Conservation (phyloP, 2,888 invertebrate species). For the Luffia ferchaultella region DNA sequence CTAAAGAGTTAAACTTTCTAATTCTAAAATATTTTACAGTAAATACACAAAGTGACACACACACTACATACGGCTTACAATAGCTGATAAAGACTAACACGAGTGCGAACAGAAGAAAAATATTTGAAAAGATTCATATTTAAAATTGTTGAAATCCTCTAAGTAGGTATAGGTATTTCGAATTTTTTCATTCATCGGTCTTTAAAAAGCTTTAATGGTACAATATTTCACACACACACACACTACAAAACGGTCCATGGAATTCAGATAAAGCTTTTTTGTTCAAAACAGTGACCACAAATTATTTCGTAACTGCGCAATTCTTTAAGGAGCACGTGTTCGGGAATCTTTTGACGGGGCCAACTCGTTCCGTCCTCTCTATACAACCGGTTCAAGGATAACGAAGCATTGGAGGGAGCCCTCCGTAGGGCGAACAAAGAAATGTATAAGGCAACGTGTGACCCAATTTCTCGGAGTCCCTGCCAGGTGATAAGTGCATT, state of each 20-base stretch:
- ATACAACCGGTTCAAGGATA: neutral
- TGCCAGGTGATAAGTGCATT: conserved; percentile 56
- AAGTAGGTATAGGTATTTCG: too few species aligned
- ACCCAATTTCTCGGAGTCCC: conserved; percentile 38
- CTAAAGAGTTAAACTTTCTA: too few species aligned
- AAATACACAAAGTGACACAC: too few species aligned
- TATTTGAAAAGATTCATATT: too few species aligned
- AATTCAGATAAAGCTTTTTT: neutral
- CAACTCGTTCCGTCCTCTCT: neutral
- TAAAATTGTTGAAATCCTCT: too few species aligned
- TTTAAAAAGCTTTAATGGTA: too few species aligned
- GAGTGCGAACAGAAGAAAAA: too few species aligned
- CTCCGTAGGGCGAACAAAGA: conserved; percentile 15
- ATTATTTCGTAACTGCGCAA: neutral
- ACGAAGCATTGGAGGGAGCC: neutral
- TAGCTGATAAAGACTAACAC: too few species aligned
- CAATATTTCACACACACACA: too few species aligned
- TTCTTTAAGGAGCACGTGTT: neutral
- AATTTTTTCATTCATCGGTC: too few species aligned
- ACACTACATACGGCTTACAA: too few species aligned
- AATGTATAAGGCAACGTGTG: conserved; percentile 45
- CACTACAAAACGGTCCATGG: neutral
- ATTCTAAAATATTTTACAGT: too few species aligned
- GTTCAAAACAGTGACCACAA: neutral
- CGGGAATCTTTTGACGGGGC: neutral